phyloP scores from a whole-genome alignment of 64 coral and sea anemone species.

The Porites australiensis region DNA sequence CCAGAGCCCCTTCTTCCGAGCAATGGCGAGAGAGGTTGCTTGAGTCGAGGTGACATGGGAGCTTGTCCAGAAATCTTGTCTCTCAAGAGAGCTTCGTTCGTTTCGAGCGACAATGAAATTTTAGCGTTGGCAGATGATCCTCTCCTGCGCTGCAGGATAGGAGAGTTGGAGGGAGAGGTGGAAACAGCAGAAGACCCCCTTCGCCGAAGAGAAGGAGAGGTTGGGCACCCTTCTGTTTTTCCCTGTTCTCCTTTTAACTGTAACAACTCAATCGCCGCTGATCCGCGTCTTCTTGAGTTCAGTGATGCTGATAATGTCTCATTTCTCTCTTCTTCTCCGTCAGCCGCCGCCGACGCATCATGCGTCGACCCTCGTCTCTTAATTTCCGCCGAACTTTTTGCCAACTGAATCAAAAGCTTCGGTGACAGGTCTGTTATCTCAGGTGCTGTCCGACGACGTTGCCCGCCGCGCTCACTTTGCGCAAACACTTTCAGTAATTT shows the following conservation, averaged over 20 bases:
- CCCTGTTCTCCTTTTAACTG: neutral
- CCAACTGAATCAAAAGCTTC: slow-evolving; percentile 43
- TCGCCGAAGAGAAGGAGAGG: neutral
- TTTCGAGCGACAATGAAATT: slow-evolving; percentile 4
- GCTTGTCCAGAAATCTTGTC: slow-evolving; percentile 30
- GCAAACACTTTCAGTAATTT: slow-evolving; percentile 31
- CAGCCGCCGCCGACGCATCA: neutral
- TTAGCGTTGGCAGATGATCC: neutral
- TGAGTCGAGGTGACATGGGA: slow-evolving; percentile 30
- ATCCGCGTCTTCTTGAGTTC: slow-evolving; percentile 3
- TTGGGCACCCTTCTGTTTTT: neutral
- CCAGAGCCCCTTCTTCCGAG: neutral
- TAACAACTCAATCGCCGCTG: neutral
- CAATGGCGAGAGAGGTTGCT: slow-evolving; percentile 19
- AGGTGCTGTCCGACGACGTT: slow-evolving; percentile 20
- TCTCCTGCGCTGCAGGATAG: slow-evolving; percentile 1
- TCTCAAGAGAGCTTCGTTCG: neutral
- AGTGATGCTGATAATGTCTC: neutral
- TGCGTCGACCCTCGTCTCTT: neutral
- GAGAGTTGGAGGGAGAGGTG: neutral
- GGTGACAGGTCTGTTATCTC: slow-evolving; percentile 24
- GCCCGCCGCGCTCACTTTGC: slow-evolving; percentile 7
- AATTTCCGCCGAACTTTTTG: slow-evolving; percentile 26
- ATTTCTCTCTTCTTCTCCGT: neutral
- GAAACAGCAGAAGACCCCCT: neutral